Conservation (phyloP, 2,113 vertebrate genomes). For the Xyliphius kryptos region DNA sequence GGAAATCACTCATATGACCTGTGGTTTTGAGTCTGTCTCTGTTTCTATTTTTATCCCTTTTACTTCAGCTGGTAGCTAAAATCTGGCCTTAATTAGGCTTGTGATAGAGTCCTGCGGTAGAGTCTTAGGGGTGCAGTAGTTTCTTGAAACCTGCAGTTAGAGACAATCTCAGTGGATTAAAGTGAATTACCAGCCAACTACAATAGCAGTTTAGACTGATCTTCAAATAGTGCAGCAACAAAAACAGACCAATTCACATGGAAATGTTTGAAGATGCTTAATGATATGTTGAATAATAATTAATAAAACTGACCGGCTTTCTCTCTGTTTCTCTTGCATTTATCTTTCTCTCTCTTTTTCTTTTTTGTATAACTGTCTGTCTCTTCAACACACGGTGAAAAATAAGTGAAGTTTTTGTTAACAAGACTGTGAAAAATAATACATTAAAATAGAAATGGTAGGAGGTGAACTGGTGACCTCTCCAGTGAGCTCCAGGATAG, state of each 20-base stretch:
- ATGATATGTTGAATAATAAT: neutral
- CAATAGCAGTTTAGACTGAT: slow-evolving; percentile 9
- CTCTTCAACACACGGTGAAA: no score
- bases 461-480: no score
- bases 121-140: neutral
- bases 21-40: slow-evolving; percentile 4
- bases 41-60: slow-evolving; percentile 1
- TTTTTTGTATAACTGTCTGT: no score
- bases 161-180: slow-evolving; percentile 10
- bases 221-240: neutral
- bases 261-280: neutral
- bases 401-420: no score
- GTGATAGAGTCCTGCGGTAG: slow-evolving; percentile 7
- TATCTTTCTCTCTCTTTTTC: no score
- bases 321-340: no score
- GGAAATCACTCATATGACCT: neutral
- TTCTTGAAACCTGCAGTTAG: neutral
- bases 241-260: neutral
- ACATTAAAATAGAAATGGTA: no score
- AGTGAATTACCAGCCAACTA: slow-evolving; percentile 4
- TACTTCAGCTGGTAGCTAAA: slow-evolving; percentile 1
- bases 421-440: no score
- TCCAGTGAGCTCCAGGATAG: no score
- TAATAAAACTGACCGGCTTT: neutral
- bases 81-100: slow-evolving; percentile 26